phyloP scores from a whole-genome alignment of 2,113 vertebrate species.

The Muscicapa adusta region DNA sequence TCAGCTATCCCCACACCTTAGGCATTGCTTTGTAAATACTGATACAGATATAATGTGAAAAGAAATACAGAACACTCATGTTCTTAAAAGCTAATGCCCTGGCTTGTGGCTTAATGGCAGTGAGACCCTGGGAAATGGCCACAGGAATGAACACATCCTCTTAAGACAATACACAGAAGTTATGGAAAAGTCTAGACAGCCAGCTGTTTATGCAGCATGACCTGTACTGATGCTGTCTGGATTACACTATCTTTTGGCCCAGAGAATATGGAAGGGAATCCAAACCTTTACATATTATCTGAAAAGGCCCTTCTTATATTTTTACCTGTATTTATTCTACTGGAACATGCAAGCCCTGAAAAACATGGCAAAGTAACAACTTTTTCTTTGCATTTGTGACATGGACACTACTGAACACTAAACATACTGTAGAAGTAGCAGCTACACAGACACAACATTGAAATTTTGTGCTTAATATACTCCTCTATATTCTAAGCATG shows the following conservation, averaged over 20 bases:
- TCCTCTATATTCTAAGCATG: background rate
- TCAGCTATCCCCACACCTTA: background rate
- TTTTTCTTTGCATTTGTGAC: background rate
- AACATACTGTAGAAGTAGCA: constrained; percentile 5
- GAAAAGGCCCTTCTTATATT: background rate
- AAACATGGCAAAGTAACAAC: background rate
- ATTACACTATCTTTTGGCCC: background rate
- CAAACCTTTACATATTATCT: background rate
- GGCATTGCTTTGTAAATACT: background rate
- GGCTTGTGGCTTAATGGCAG: background rate
- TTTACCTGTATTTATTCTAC: background rate
- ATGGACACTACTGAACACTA: background rate
- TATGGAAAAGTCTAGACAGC: background rate
- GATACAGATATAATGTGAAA: background rate
- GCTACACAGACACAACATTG: background rate
- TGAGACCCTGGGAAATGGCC: background rate
- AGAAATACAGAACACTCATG: background rate
- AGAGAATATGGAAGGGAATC: background rate
- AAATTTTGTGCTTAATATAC: constrained; percentile 28
- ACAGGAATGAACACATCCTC: background rate
- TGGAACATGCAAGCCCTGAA: background rate
- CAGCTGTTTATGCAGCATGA: background rate
- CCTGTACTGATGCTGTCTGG: background rate
- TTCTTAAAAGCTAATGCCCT: background rate
- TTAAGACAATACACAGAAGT: background rate